Evolutionary conservation across 2,113 vertebrate genomes (phyloP).

Genomic region (Eptesicus fuscus): DNA sequence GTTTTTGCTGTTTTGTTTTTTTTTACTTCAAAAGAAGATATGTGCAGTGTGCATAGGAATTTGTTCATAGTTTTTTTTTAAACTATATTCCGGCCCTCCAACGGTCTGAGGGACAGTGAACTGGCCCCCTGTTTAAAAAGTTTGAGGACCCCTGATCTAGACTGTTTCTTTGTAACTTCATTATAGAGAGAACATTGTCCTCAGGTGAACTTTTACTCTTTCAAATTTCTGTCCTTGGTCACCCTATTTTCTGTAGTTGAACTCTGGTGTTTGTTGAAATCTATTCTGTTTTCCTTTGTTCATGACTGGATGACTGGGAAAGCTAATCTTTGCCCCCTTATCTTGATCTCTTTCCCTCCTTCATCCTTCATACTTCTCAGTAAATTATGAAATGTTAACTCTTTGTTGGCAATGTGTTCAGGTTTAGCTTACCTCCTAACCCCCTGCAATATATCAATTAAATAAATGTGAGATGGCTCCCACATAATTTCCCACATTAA

Average conservation of each 20-base stretch:
- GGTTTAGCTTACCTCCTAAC: background rate
- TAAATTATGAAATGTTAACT: slow-evolving; percentile 16
- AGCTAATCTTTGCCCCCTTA: background rate
- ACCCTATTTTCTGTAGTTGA: background rate
- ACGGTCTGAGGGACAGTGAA: no score
- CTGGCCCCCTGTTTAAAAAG: no score
- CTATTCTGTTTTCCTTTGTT: slow-evolving; percentile 30
- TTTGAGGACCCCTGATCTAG: background rate
- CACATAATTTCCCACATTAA: background rate
- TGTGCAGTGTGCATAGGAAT: no score
- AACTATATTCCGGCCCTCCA: no score
- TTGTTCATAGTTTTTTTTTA: no score
- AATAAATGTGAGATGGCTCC: background rate
- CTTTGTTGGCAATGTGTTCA: background rate
- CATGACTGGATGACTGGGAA: background rate
- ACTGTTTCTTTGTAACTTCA: slow-evolving; percentile 12
- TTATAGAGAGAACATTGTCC: background rate
- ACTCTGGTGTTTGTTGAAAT: background rate
- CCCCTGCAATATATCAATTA: background rate
- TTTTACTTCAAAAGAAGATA: no score
- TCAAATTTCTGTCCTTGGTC: background rate
- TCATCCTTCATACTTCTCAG: background rate
- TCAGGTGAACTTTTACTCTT: background rate
- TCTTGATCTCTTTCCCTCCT: background rate
- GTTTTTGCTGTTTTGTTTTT: no score